Evolutionary conservation across 2,888 invertebrate species (phyloP).

Genomic region (Chrysotoxum bicinctum): DNA sequence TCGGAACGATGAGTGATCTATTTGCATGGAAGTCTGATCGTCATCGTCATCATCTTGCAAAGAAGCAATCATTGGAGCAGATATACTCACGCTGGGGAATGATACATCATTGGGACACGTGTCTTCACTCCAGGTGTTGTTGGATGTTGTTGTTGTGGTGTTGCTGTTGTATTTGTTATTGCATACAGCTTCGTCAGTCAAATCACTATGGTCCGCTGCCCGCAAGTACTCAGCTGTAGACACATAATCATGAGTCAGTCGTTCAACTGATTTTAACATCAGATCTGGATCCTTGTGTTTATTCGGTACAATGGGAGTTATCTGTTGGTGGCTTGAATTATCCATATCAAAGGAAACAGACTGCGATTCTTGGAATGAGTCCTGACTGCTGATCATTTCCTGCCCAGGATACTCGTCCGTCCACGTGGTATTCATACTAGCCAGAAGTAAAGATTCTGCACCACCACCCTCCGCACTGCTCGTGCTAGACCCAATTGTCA

Average conservation of each 20-base stretch:
- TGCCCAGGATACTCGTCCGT: constrained; percentile 55
- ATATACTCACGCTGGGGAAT: constrained; percentile 90
- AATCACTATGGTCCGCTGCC: constrained; percentile 76
- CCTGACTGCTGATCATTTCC: constrained; percentile 65
- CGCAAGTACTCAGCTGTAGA: constrained; percentile 85
- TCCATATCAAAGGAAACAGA: constrained; percentile 80
- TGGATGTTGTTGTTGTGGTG: constrained; percentile 74
- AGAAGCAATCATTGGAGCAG: constrained; percentile 87
- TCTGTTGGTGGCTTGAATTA: constrained; percentile 80
- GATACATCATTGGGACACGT: constrained; percentile 90
- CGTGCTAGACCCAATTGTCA: constrained; percentile 74
- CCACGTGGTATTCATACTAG: constrained; percentile 65
- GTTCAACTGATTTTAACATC: constrained; percentile 86
- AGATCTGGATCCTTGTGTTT: constrained; percentile 85
- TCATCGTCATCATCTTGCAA: constrained; percentile 84
- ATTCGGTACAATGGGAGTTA: constrained; percentile 72
- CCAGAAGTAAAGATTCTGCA: constrained; percentile 52
- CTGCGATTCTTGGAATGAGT: constrained; percentile 61
- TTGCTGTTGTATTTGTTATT: constrained; percentile 76
- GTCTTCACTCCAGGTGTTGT: constrained; percentile 92
- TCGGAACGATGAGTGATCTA: constrained; percentile 50
- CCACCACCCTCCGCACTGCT: constrained; percentile 29
- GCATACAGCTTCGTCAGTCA: constrained; percentile 39
- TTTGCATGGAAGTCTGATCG: constrained; percentile 73
- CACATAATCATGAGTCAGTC: constrained; percentile 85